Base-by-base conservation (phyloP, 2,797 vertebrate genomes). In the Carduelis carduelis region DNA sequence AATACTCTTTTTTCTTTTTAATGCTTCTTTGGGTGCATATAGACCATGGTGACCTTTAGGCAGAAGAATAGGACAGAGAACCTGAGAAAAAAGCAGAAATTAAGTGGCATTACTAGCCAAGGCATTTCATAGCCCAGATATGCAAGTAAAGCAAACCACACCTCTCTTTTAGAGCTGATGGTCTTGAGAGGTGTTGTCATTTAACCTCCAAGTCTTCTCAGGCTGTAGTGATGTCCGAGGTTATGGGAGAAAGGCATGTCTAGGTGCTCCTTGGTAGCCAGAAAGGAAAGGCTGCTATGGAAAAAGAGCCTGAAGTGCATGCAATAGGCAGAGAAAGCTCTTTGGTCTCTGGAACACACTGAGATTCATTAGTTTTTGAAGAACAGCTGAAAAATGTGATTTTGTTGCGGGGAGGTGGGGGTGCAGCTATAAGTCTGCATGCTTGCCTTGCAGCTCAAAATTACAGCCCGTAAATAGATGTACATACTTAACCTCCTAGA, bases 201-300 rank as follows among this genome's bases (percentile, higher is more conserved):
- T 83, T 65, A 87, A 81, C 79, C n/a, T 86, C 74, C 0, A 3
- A 23, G 70, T 79, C 41, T 65, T 93, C 32, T 91, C 52, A 32
- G 52, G 28, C 34, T 56, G 12, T n/a, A 50, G 34, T 9, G 9
- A 53, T 94, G 76, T 88, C 90, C 8, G 2, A 82, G 88, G 66
- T 69, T 76, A 52, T 50, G 50, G 44, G 79, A 95, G 71, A 93
- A 90, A 76, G 57, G 35, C 19, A 47, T 63, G 37, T 79, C 88
- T 70, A 93, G 89, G 94, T 94, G 93, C 85, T 97, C 76, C 89
- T 68, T 49, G n/a, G 32, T 70, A 76, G 50, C 60, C 35, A 80
- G 55, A 74, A 61, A 64, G 32, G 60, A 85, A 93, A 83, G 23
- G 14, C 85, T 92, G 70, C 71, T 69, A 44, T 50, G 32, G 47